A percentile compares a stretch with the other conserved stretches of the same genome.
These are phyloP conservation scores for Pararge aegeria DNA, from an alignment of 1,140 invertebrate genomes.

Conservation along the genomic window DNA sequence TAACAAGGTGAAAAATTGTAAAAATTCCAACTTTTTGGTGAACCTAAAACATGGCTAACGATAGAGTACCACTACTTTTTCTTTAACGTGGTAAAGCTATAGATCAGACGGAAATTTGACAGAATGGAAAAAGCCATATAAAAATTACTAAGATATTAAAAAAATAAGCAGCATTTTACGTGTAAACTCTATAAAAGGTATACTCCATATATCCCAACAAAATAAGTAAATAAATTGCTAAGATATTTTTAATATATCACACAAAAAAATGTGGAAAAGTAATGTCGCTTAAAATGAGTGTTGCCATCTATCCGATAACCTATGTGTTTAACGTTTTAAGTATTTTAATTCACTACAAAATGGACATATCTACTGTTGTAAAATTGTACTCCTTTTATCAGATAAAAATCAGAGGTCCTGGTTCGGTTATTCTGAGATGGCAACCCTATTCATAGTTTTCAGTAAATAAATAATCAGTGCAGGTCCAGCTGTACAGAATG, in stretches of 20 bases:
- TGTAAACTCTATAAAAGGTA: background rate
- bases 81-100: conserved; percentile 31
- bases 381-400: background rate
- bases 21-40: conserved; percentile 16
- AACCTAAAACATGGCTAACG: conserved; percentile 26
- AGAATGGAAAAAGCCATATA: conserved; percentile 25
- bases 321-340: background rate
- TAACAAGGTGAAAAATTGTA: conserved; percentile 22
- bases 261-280: background rate
- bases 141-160: conserved; percentile 18
- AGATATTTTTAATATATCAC: background rate
- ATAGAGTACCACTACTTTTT: conserved; percentile 25
- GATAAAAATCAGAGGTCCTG: background rate
- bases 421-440: background rate
- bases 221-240: conserved; percentile 2
- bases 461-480: conserved; percentile 19
- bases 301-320: background rate
- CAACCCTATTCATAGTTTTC: conserved; percentile 4
- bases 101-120: conserved; percentile 36
- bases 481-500: conserved; percentile 26
- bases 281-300: conserved; percentile 4
- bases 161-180: background rate
- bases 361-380: background rate
- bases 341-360: background rate
- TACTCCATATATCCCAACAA: background rate